Conservation (phyloP, 2,888 invertebrate genomes). For the Xiphydria camelus region DNA sequence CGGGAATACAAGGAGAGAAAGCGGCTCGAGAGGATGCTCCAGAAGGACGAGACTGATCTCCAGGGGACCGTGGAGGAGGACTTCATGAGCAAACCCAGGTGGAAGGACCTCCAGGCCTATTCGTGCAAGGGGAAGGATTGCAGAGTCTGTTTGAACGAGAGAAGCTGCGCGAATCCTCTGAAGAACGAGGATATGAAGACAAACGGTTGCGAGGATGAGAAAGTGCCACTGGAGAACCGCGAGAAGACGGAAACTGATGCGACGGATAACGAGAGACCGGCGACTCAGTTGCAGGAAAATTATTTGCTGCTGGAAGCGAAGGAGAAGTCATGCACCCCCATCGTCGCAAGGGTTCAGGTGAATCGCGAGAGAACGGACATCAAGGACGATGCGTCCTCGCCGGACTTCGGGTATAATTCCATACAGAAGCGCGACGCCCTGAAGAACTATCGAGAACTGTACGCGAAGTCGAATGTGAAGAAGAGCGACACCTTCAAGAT, state of each 20-base stretch:
- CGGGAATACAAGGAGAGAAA: slow-evolving; percentile 47
- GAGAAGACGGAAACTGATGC: slow-evolving; percentile 10
- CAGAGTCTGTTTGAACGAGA: slow-evolving; percentile 28
- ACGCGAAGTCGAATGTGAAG: slow-evolving; percentile 42
- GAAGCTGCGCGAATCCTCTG: slow-evolving; percentile 3
- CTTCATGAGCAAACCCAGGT: slow-evolving; percentile 41
- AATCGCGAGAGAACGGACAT: neutral
- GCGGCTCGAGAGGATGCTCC: slow-evolving; percentile 33
- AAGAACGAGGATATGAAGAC: neutral
- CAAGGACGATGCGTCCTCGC: slow-evolving; percentile 10
- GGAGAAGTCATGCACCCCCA: slow-evolving; percentile 5
- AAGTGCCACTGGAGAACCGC: slow-evolving; percentile 8
- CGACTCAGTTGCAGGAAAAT: slow-evolving; percentile 45
- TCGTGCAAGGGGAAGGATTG: slow-evolving; percentile 32
- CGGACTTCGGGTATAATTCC: slow-evolving; percentile 42
- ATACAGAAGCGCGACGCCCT: slow-evolving; percentile 31
- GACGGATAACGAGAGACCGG: slow-evolving; percentile 27
- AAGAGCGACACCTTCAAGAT: slow-evolving; percentile 50
- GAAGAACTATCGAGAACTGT: slow-evolving; percentile 30
- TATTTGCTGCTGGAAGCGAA: slow-evolving; percentile 37
- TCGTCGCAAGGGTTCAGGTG: slow-evolving; percentile 23
- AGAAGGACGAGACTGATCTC: slow-evolving; percentile 21
- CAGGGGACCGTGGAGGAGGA: slow-evolving; percentile 34
- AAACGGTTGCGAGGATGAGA: slow-evolving; percentile 1
- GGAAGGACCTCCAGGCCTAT: slow-evolving; percentile 39